Percentiles rank a stretch among this genome's conserved stretches.
Evolutionary conservation across 2,113 vertebrate genomes (phyloP).

Genomic region (Sceloporus tristichus): DNA sequence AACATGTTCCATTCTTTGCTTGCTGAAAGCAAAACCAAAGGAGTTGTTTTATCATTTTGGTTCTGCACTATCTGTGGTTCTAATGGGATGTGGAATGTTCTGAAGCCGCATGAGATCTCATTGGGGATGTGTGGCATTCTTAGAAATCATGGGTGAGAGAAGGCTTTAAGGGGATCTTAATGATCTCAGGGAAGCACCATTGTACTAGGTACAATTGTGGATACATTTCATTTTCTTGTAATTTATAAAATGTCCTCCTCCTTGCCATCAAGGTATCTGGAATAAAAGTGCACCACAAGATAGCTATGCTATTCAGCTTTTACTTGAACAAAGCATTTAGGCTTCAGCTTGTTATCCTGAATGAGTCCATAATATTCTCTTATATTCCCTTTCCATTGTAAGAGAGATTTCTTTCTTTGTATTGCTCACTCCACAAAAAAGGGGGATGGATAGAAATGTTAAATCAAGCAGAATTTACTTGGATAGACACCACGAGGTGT

Average conservation of each 20-base stretch:
- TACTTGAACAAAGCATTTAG: slow-evolving; percentile 1
- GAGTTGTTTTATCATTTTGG: neutral
- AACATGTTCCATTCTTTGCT: too few relatives aligned
- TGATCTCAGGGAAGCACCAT: neutral
- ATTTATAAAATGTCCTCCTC: neutral
- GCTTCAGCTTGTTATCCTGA: neutral
- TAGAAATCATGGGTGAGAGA: neutral
- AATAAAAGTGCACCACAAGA: slow-evolving; percentile 16
- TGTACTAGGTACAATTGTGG: neutral
- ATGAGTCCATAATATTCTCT: neutral
- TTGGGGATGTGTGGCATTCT: neutral
- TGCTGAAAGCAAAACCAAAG: neutral
- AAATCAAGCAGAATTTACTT: neutral
- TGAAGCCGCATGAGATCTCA: neutral
- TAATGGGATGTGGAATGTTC: neutral
- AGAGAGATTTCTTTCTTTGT: slow-evolving; percentile 23
- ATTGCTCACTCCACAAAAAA: slow-evolving; percentile 17
- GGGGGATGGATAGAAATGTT: slow-evolving; percentile 7
- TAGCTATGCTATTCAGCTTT: neutral
- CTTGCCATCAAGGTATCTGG: neutral
- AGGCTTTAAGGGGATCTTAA: neutral
- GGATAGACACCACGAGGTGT: neutral
- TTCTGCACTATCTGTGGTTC: neutral
- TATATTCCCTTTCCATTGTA: neutral
- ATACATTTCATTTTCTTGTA: slow-evolving; percentile 4